phyloP scores from a whole-genome alignment of 1,140 invertebrate species.

The Drosophila simulans region DNA sequence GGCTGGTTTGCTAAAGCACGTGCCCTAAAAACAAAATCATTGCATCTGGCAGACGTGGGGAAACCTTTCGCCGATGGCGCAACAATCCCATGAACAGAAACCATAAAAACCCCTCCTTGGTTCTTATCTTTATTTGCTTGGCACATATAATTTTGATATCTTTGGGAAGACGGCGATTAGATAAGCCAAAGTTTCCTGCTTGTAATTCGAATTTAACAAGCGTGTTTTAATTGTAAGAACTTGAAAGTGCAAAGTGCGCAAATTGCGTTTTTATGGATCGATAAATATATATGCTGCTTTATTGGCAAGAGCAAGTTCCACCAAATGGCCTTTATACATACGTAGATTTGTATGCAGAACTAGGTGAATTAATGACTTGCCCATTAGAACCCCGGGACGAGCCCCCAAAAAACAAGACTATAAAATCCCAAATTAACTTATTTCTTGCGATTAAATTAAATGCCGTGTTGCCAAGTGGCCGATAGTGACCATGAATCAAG shows the following conservation, averaged over 20 bases:
- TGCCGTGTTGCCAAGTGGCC: conserved; percentile 16
- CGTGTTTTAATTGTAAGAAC: conserved; percentile 30
- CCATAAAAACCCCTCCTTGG: conserved; percentile 16
- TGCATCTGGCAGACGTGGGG: conserved; percentile 35
- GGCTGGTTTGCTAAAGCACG: conserved; percentile 17
- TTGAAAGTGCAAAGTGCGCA: conserved; percentile 22
- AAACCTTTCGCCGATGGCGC: conserved; percentile 37
- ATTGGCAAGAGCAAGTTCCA: conserved; percentile 28
- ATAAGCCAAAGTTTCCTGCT: conserved; percentile 19
- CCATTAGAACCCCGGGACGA: conserved; percentile 21
- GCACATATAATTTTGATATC: conserved; percentile 43
- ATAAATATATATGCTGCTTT: conserved; percentile 14
- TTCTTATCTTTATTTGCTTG: conserved; percentile 44
- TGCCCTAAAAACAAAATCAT: conserved; percentile 26
- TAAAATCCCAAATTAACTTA: conserved; percentile 19
- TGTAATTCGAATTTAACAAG: conserved; percentile 49
- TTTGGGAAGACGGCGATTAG: conserved; percentile 32
- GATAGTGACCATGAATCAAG: conserved; percentile 9
- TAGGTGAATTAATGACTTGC: conserved; percentile 12
- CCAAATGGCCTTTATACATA: not conserved
- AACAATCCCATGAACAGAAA: conserved; percentile 23
- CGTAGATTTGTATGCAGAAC: too few species aligned
- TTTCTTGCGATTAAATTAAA: not conserved
- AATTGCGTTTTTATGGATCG: conserved; percentile 17
- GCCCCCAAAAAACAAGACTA: conserved; percentile 42